Conservation (phyloP, 2,888 invertebrate genomes). For the Drosophila paucipuncta region DNA sequence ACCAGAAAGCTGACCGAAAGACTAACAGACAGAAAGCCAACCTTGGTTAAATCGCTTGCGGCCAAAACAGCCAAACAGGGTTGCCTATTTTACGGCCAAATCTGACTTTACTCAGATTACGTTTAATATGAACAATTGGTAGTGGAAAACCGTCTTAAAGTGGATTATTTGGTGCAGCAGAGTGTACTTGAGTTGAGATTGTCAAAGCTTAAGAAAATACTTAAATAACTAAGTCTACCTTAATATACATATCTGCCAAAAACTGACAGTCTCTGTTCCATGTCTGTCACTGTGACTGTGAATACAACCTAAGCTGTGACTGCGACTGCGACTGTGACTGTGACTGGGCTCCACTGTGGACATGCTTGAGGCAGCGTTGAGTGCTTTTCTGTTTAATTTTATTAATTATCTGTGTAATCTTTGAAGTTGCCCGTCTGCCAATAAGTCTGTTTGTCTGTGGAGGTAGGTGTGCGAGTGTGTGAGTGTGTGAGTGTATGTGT, state of each 20-base stretch:
- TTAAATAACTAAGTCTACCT: background rate
- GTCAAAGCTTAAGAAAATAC: background rate
- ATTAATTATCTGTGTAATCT: constrained; percentile 79
- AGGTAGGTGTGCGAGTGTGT: background rate
- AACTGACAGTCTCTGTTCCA: background rate
- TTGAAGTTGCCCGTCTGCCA: constrained; percentile 57
- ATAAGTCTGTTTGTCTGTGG: constrained; percentile 1
- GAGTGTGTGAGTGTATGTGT: constrained; percentile 2
- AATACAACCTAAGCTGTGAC: constrained; percentile 2
- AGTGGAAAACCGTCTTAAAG: background rate
- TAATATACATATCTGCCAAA: background rate
- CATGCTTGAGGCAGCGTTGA: constrained; percentile 45
- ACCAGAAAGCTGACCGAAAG: constrained; percentile 54
- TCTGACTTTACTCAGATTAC: background rate
- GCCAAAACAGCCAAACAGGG: constrained; percentile 8
- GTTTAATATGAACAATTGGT: background rate
- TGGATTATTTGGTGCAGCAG: background rate
- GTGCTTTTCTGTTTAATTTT: constrained; percentile 80
- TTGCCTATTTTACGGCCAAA: background rate
- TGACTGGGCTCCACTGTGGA: constrained; percentile 9
- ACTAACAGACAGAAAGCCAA: constrained; percentile 26
- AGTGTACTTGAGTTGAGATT: background rate
- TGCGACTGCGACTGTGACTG: constrained; percentile 5
- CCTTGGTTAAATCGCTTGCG: constrained; percentile 48
- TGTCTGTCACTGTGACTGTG: background rate